These are phyloP conservation scores for Nomada ferruginata DNA, from an alignment of 2,888 invertebrate genomes.

Conservation along the genomic window DNA sequence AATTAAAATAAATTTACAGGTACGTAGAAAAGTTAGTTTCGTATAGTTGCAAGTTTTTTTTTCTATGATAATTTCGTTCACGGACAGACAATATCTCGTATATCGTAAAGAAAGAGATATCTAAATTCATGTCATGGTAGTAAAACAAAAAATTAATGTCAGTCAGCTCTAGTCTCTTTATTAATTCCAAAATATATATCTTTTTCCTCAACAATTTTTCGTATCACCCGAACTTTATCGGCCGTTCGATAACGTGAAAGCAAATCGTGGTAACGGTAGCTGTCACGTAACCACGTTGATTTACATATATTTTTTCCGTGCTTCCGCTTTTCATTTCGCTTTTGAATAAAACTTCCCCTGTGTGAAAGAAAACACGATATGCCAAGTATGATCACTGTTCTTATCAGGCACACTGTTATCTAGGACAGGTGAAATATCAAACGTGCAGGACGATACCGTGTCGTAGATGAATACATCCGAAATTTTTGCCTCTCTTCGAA, in stretches of 20 bases:
- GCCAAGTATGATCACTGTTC: constrained; percentile 39
- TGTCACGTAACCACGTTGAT: constrained; percentile 9
- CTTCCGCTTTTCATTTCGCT: not conserved
- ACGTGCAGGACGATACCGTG: constrained; percentile 25
- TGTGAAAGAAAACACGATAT: constrained; percentile 32
- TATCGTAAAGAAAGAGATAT: not conserved
- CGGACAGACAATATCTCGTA: no score
- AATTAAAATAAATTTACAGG: not conserved
- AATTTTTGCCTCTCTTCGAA: constrained; percentile 2
- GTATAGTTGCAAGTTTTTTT: no score
- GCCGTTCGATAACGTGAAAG: constrained; percentile 12
- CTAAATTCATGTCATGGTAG: not conserved
- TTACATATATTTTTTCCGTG: not conserved
- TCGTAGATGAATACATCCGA: constrained; percentile 18
- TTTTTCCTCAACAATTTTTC: no score
- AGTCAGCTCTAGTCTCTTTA: no score
- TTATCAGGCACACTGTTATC: constrained; percentile 31
- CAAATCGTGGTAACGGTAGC: constrained; percentile 28
- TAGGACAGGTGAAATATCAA: constrained; percentile 46
- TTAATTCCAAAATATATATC: not conserved
- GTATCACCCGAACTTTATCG: constrained; percentile 21
- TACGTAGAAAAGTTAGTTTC: no score
- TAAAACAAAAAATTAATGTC: not conserved
- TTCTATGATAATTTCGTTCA: no score
- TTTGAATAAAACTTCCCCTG: constrained; percentile 11